These are phyloP conservation scores for Sinopyrophorus schimmeli DNA, from an alignment of 2,888 invertebrate genomes.

Conservation along the genomic window DNA sequence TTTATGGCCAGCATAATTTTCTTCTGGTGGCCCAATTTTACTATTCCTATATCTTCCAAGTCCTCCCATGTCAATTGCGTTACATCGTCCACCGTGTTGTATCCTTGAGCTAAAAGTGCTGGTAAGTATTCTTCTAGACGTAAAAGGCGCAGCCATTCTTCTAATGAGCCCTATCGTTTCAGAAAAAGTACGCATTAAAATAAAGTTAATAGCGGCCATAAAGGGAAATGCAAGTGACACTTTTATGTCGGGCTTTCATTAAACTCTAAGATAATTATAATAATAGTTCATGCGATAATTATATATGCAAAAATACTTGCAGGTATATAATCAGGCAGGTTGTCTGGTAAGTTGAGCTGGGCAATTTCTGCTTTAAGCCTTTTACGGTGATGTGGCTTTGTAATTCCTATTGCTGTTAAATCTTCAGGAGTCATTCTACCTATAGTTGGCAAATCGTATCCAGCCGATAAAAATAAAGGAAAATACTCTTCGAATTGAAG, in stretches of 20 bases:
- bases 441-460: slow-evolving; percentile 97
- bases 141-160: slow-evolving; percentile 92
- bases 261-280: neutral
- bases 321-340: slow-evolving; percentile 92
- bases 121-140: slow-evolving; percentile 91
- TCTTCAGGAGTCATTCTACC: slow-evolving; percentile 99
- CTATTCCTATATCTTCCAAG: slow-evolving; percentile 95
- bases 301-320: slow-evolving; percentile 58
- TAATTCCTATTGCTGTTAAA: slow-evolving; percentile 86
- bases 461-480: slow-evolving; percentile 88
- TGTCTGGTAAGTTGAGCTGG: slow-evolving; percentile 90
- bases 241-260: too few species aligned
- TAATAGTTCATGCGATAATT: too few species aligned
- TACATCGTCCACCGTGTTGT: slow-evolving; percentile 90
- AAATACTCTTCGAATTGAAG: slow-evolving; percentile 95
- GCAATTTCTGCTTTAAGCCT: slow-evolving; percentile 95
- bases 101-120: slow-evolving; percentile 89
- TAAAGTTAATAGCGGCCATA: too few species aligned
- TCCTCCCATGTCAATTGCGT: slow-evolving; percentile 98
- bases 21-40: slow-evolving; percentile 96
- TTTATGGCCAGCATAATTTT: slow-evolving; percentile 96
- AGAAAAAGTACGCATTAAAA: too few species aligned
- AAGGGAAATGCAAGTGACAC: slow-evolving; percentile 7
- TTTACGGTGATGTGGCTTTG: slow-evolving; percentile 96
- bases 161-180: slow-evolving; percentile 87